Evolutionary conservation across 2,113 vertebrate species (phyloP), one percentile per base, ranked within the genome.

Genomic region (Rafetus swinhoei): DNA sequence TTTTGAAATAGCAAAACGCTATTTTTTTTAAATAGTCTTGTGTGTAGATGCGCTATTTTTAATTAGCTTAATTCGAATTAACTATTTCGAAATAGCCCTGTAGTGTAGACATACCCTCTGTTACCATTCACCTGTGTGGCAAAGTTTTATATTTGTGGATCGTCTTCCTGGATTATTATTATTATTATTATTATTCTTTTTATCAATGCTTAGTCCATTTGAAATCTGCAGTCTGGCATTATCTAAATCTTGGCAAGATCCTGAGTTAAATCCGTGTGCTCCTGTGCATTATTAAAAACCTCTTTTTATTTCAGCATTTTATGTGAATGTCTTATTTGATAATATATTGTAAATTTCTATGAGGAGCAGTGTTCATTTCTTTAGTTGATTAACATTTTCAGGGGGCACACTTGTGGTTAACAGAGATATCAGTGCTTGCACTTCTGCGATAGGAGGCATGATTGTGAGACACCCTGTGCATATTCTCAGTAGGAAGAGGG

Each of bases 361-460:
- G 2, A 3, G 69, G 83, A 89, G 2, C 18, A 85, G 1, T 25
- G 56, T 87, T 12, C 72, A 1, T 90, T 86, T 79, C 82, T 32
- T 69, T 27, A 57, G 0, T 65, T 82, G 3, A 53, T 35, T 89
- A 69, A 2, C 2, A 2, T 90, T 89, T 92, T n/a, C 12, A 52
- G 60, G 18, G 57, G 5, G 7, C 56, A 54, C 10, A 39, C 11
- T 7, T 86, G 8, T 86, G 21, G 0, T 81, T 86, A 54, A 8
- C 87, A 9, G 2, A 52, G n/a, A 65, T 35, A 13, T 6, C 24
- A 15, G 52, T 24, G 1, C 25, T 79, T 90, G 1, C 0, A 24
- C 52, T 35, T 60, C 53, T 65, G 32, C n/a, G 32, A 59, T 15
- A 72, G 79, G 50, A 76, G 0, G 0, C 82, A 15, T 0, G 65